Conservation (phyloP, 2,888 invertebrate genomes). For the Melanchra persicariae region DNA sequence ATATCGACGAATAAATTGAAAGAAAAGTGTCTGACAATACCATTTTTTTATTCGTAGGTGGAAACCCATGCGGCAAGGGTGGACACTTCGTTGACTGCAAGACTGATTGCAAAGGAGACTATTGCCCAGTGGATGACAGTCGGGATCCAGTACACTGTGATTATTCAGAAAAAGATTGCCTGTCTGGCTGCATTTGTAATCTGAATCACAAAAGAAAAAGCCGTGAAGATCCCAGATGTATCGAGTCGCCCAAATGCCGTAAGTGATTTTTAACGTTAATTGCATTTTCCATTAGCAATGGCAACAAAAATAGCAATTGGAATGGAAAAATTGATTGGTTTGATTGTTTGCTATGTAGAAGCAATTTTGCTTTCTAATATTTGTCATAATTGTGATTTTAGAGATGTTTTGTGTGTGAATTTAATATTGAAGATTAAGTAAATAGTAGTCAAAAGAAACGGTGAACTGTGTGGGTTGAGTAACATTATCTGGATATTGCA, state of each 20-base stretch:
- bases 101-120: slow-evolving; percentile 59
- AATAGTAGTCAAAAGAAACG: no score
- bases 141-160: slow-evolving; percentile 61
- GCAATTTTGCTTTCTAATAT: slow-evolving; percentile 5
- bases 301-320: neutral
- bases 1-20: neutral
- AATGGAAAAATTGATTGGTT: slow-evolving; percentile 18
- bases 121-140: slow-evolving; percentile 71
- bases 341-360: slow-evolving; percentile 1
- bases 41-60: slow-evolving; percentile 59
- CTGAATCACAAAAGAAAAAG: slow-evolving; percentile 67
- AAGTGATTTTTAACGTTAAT: slow-evolving; percentile 59
- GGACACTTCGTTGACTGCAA: slow-evolving; percentile 65
- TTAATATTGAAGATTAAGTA: no score
- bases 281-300: slow-evolving; percentile 21
- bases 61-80: slow-evolving; percentile 71
- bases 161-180: slow-evolving; percentile 55
- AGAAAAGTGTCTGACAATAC: neutral
- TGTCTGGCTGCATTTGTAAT: slow-evolving; percentile 71
- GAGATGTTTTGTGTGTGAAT: no score
- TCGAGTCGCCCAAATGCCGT: slow-evolving; percentile 69
- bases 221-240: slow-evolving; percentile 65
- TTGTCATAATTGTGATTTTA: no score
- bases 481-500: no score
- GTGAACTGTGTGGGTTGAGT: no score